phyloP scores from a whole-genome alignment of 2,888 invertebrate species.

The Trichogramma evanescens region DNA sequence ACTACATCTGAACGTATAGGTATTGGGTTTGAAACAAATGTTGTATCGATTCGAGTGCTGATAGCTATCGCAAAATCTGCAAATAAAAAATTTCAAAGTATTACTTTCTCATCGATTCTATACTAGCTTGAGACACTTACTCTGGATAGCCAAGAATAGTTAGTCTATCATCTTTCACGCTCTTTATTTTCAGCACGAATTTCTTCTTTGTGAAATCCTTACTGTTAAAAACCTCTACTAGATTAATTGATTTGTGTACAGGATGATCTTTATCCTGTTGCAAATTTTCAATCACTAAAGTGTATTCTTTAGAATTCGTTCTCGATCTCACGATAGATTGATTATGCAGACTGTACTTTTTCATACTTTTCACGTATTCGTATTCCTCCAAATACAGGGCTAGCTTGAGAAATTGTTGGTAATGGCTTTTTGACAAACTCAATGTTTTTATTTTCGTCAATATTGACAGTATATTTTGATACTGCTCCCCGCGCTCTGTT shows the following conservation, averaged over 20 bases:
- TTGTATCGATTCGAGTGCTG: conserved; percentile 5
- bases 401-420: conserved; percentile 10
- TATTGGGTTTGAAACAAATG: conserved; percentile 16
- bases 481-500: neutral
- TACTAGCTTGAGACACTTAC: neutral
- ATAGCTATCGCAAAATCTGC: no score
- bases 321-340: neutral
- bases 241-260: neutral
- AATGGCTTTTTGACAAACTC: conserved; percentile 4
- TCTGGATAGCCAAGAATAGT: neutral
- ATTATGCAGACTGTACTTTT: neutral
- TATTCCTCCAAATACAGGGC: conserved; percentile 9
- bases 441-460: conserved; percentile 2
- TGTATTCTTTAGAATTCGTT: neutral
- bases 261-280: conserved; percentile 1
- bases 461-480: neutral
- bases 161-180: neutral
- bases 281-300: neutral
- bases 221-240: neutral
- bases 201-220: neutral
- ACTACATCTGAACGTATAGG: conserved; percentile 20
- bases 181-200: neutral
- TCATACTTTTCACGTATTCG: neutral
- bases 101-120: no score
- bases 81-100: no score